Conservation (phyloP, 2,797 vertebrate genomes). For the Florisuga fusca region DNA sequence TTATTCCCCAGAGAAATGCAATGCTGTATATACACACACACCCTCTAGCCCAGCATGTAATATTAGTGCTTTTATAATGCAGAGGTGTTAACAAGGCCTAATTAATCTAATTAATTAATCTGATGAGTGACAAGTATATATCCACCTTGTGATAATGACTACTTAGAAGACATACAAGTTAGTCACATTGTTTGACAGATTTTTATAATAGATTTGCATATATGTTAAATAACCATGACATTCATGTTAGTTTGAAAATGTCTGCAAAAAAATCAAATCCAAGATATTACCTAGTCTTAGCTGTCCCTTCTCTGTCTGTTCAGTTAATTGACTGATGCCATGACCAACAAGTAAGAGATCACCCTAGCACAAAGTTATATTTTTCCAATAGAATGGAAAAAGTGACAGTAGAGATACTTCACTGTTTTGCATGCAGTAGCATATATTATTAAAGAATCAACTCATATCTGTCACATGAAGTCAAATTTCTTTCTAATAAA, state of each 20-base stretch:
- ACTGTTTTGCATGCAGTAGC: background rate
- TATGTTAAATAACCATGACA: background rate
- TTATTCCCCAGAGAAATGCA: background rate
- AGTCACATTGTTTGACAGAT: background rate
- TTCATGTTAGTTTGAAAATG: background rate
- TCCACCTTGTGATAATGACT: background rate
- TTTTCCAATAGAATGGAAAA: background rate
- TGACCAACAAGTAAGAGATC: background rate
- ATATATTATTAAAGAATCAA: constrained; percentile 28
- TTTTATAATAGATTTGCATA: background rate
- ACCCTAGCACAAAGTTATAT: background rate
- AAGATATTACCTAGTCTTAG: background rate
- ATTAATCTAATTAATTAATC: background rate
- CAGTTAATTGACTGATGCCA: background rate
- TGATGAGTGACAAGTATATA: background rate
- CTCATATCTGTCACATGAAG: background rate
- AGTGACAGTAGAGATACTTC: background rate
- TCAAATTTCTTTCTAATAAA: constrained; percentile 18
- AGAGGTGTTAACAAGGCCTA: background rate
- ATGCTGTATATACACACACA: background rate
- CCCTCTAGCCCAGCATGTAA: rapidly evolving
- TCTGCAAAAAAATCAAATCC: background rate
- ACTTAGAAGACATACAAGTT: background rate
- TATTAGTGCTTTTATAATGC: background rate
- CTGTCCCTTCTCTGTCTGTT: background rate